These are phyloP conservation scores for Calameuta filiformis DNA, from an alignment of 2,888 invertebrate species.

Conservation along the genomic window DNA sequence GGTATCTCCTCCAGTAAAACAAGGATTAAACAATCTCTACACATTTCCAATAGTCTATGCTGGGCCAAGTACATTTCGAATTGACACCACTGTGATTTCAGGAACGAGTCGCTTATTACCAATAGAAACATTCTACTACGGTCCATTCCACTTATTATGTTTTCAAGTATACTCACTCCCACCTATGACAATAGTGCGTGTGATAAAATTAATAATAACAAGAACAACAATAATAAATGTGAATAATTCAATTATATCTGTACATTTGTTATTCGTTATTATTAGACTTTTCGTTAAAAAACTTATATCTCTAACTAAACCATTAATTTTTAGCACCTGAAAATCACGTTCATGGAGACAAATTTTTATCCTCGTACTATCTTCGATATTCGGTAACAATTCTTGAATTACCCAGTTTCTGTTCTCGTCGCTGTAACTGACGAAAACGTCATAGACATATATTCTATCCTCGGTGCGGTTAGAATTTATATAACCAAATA, in stretches of 20 bases:
- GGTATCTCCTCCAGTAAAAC: conserved; percentile 76
- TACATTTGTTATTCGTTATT: not conserved
- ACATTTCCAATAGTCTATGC: conserved; percentile 73
- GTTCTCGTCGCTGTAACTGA: conserved; percentile 77
- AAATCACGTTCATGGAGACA: conserved; percentile 80
- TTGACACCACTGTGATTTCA: conserved; percentile 79
- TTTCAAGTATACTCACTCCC: conserved; percentile 77
- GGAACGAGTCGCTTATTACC: conserved; percentile 73
- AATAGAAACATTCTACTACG: conserved; percentile 74
- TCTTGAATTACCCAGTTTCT: conserved; percentile 74
- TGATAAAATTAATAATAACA: not conserved
- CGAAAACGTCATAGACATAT: conserved; percentile 74
- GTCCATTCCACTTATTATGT: conserved; percentile 78
- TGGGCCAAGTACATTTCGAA: conserved; percentile 80
- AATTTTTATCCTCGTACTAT: conserved; percentile 69
- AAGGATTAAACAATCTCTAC: conserved; percentile 73
- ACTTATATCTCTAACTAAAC: not conserved
- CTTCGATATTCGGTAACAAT: conserved; percentile 74
- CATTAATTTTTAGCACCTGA: conserved; percentile 64
- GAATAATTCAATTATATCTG: not conserved
- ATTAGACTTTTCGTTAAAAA: not conserved
- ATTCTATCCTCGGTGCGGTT: conserved; percentile 44
- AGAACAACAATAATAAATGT: not conserved
- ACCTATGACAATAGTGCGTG: conserved; percentile 62
- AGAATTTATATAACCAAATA: conserved; percentile 69